Evolutionary conservation across 2,888 invertebrate species (phyloP).

Genomic region (Leptinotarsa juncta): DNA sequence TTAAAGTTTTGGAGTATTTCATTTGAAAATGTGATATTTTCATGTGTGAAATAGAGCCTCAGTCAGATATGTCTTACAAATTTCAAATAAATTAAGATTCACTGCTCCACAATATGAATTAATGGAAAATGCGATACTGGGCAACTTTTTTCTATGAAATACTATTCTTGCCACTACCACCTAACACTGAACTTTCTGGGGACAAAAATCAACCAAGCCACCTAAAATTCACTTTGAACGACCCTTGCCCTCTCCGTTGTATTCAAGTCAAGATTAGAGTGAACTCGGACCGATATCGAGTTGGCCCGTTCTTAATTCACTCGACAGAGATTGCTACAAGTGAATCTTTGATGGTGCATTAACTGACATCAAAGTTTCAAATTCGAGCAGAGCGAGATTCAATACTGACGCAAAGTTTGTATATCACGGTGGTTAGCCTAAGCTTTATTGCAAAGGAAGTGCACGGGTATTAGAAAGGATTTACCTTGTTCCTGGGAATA

Average conservation of each 20-base stretch:
- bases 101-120: too few relatives aligned
- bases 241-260: not conserved
- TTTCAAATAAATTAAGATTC: too few relatives aligned
- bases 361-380: constrained; percentile 47
- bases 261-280: not conserved
- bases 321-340: constrained; percentile 13
- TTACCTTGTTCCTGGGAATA: constrained; percentile 48
- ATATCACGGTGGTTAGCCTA: constrained; percentile 52
- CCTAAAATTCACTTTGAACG: not conserved
- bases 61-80: too few relatives aligned
- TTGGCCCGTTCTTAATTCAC: constrained; percentile 16
- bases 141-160: too few relatives aligned
- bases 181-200: too few relatives aligned
- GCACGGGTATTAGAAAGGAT: constrained; percentile 58
- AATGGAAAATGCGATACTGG: too few relatives aligned
- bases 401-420: constrained; percentile 45
- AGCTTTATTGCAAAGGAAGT: constrained; percentile 60
- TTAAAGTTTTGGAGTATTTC: too few relatives aligned
- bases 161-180: too few relatives aligned
- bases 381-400: constrained; percentile 35
- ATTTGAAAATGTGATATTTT: too few relatives aligned
- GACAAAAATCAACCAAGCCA: not conserved
- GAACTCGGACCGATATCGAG: not conserved
- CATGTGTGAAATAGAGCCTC: too few relatives aligned
- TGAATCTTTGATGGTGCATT: constrained; percentile 38